A percentile compares a stretch with the other conserved stretches of the same genome.
phyloP scores from a whole-genome alignment of 2,113 vertebrate species.

The zebrafish (Danio rerio) region DNA sequence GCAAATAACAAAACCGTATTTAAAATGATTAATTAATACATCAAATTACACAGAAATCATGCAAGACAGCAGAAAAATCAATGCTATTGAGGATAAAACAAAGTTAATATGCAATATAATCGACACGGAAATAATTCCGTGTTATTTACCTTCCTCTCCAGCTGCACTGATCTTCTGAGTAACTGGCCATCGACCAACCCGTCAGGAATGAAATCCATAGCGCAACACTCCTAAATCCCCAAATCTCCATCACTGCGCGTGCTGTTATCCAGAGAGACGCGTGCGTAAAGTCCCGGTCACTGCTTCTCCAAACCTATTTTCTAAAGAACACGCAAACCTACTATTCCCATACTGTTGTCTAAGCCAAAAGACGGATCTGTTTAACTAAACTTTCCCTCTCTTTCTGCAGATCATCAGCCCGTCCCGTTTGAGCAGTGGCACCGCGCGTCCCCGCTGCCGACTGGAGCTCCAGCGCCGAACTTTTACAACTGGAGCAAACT shows the following conservation, averaged over 20 bases:
- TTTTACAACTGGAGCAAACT: constrained; percentile 65
- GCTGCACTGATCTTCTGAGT: constrained; percentile 83
- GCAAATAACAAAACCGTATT: too few species aligned
- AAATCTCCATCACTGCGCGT: constrained; percentile 61
- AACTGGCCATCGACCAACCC: constrained; percentile 66
- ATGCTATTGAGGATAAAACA: not conserved
- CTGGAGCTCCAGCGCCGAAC: constrained; percentile 64
- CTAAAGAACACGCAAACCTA: not conserved
- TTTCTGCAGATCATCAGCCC: constrained; percentile 1
- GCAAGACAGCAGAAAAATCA: not conserved
- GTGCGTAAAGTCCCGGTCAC: not conserved
- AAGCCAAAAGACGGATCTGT: not conserved
- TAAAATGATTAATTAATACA: not conserved
- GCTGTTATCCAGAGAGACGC: not conserved
- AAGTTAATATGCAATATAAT: not conserved
- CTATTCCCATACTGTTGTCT: not conserved
- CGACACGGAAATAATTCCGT: too few species aligned
- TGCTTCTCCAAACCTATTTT: not conserved
- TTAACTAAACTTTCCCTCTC: constrained; percentile 7
- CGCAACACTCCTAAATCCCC: constrained; percentile 65
- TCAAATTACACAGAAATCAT: not conserved
- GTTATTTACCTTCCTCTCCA: constrained; percentile 87
- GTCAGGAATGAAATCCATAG: constrained; percentile 73
- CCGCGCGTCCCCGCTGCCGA: constrained; percentile 17
- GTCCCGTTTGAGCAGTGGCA: not conserved